Percentiles rank a stretch among this genome's conserved stretches.
phyloP scores from a whole-genome alignment of 2,888 invertebrate genomes.

The Andrena fulva region DNA sequence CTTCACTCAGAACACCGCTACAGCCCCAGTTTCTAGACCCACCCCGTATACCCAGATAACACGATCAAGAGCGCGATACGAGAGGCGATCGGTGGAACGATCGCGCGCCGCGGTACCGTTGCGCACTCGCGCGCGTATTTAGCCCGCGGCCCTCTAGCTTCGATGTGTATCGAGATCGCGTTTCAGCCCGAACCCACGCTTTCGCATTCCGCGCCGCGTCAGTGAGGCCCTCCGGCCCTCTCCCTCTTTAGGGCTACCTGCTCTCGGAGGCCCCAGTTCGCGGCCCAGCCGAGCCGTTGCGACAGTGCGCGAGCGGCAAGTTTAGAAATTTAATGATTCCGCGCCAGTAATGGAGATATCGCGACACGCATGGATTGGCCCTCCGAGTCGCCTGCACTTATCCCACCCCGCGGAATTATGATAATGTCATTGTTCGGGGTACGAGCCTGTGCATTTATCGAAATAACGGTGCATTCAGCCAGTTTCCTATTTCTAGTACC shows the following conservation, averaged over 20 bases:
- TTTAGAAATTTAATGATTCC: slow-evolving; percentile 34
- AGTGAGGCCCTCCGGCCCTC: slow-evolving; percentile 44
- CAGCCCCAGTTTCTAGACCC: background rate
- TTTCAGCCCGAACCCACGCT: slow-evolving; percentile 73
- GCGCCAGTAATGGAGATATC: slow-evolving; percentile 33
- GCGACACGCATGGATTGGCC: slow-evolving; percentile 39
- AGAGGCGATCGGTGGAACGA: slow-evolving; percentile 56
- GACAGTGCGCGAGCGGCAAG: slow-evolving; percentile 36
- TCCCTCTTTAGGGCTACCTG: slow-evolving; percentile 62
- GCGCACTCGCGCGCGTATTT: slow-evolving; percentile 56
- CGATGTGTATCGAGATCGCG: slow-evolving; percentile 70
- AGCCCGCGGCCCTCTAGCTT: slow-evolving; percentile 41
- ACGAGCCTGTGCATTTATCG: slow-evolving; percentile 24
- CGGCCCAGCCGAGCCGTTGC: slow-evolving; percentile 35
- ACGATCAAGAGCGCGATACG: slow-evolving; percentile 60
- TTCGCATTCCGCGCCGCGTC: slow-evolving; percentile 70
- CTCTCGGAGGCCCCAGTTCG: slow-evolving; percentile 9
- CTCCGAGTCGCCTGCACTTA: background rate
- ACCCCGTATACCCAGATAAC: slow-evolving; percentile 13
- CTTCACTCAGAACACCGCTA: background rate
- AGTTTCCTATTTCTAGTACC: slow-evolving; percentile 13
- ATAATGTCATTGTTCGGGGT: slow-evolving; percentile 26
- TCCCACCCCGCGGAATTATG: slow-evolving; percentile 35
- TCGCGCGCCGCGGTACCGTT: slow-evolving; percentile 65
- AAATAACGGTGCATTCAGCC: slow-evolving; percentile 44